Conservation (phyloP, 2,888 invertebrate species). For the Pachliopta kotzebuea region DNA sequence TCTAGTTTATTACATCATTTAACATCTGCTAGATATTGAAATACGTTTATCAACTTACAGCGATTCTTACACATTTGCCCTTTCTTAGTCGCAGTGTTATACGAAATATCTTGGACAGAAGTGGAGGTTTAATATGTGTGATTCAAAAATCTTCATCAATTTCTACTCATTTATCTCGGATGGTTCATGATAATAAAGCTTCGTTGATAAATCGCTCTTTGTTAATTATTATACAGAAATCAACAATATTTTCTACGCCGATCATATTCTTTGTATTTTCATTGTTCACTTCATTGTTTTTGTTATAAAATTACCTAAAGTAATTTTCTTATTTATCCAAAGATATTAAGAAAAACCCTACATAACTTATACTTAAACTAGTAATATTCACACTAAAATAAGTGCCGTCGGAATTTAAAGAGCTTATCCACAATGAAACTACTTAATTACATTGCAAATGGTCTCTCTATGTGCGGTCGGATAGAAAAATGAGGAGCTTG, state of each 20-base stretch:
- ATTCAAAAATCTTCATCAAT: no score
- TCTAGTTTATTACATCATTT: no score
- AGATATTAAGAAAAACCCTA: background rate
- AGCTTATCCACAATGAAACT: constrained; percentile 3
- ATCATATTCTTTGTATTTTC: no score
- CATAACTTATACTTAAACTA: no score
- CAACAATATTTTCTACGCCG: constrained; percentile 5
- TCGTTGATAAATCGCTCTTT: constrained; percentile 19
- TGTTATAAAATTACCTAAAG: background rate
- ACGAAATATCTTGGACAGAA: no score
- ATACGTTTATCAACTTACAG: no score
- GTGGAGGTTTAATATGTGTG: no score
- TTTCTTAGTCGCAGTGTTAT: no score
- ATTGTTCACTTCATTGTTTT: no score
- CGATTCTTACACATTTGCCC: no score
- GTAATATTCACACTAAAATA: background rate
- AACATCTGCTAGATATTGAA: no score
- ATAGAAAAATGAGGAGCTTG: constrained; percentile 12
- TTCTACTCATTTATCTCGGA: constrained; percentile 16
- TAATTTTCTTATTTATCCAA: background rate
- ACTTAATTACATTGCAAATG: constrained; percentile 19
- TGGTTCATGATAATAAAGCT: constrained; percentile 22
- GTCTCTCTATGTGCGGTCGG: constrained; percentile 13
- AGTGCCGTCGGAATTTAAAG: background rate
- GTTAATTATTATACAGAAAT: constrained; percentile 15